Base-by-base conservation (phyloP, 2,797 vertebrate genomes). In the Knipowitschia caucasica region DNA sequence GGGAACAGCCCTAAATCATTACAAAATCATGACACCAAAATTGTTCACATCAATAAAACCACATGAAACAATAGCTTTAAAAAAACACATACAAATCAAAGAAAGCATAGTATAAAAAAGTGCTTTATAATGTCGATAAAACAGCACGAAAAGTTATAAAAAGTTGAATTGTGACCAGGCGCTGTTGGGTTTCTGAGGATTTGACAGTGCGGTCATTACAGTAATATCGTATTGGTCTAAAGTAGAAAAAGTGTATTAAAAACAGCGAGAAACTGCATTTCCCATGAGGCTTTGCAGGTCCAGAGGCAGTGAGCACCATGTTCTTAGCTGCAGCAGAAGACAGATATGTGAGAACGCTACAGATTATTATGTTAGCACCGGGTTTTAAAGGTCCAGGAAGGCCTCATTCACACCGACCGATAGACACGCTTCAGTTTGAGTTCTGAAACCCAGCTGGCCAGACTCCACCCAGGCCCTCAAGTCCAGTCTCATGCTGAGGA, bases 1-100 rank as follows among this genome's bases (percentile, higher is more conserved):
- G 89, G 89, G 88, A 89, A 91, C 89, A 90, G 89, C 90, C 87
- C 89, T 90, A 91, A n/a, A 86, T 84, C 85, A 88, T 86, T 90
- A 90, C 90, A 91, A 89, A 87, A 77, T 80, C 76, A 85, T 86
- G 83, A 89, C 87, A 87, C 71, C 56, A 86, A 81, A 85, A 81
- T 89, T 88, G 79, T 89, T 92, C 89, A 90, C 89, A 88, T 91
- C 87, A 87, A 85, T 67, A 75, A 89, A 87, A 82, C 64, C 86
- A 90, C 86, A 78, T 82, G 66, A 86, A 85, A 62, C 70, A 81
- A 86, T 60, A 81, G 66, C 56, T 62, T 68, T 52, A 61, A 38
- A 65, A 56, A 51, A 74, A 69, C 82, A 76, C 81, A 81, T 77
- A 59, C 69, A 80, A 84, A 76, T 69, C 68, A 74, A 81, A 64